phyloP scores from a whole-genome alignment of 2,113 vertebrate genomes.

The Steatornis caripensis region DNA sequence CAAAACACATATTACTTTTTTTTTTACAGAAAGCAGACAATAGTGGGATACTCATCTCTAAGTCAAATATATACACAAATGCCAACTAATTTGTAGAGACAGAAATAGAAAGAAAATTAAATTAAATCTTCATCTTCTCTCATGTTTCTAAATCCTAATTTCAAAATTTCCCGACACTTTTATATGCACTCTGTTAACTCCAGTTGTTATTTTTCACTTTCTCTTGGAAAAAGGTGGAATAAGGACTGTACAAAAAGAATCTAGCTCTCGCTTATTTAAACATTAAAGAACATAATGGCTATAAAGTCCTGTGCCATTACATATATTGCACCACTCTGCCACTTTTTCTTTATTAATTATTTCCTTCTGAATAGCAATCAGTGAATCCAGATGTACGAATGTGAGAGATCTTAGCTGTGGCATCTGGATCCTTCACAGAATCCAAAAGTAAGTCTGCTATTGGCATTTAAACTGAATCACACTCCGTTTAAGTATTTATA shows the following conservation, averaged over 20 bases:
- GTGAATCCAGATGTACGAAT: slow-evolving; percentile 39
- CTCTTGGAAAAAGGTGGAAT: not conserved
- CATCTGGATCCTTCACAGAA: slow-evolving; percentile 25
- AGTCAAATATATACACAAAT: not conserved
- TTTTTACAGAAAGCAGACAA: not conserved
- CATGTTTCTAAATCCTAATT: not conserved
- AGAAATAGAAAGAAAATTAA: not conserved
- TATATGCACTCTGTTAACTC: not conserved
- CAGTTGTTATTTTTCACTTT: slow-evolving; percentile 26
- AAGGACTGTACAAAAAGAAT: not conserved
- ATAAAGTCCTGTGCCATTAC: not conserved
- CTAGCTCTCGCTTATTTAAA: slow-evolving; percentile 6
- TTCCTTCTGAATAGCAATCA: slow-evolving; percentile 49
- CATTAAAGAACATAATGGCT: slow-evolving; percentile 13
- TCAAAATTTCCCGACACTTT: not conserved
- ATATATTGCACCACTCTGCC: slow-evolving; percentile 39
- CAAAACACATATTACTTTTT: not conserved
- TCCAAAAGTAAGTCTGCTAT: slow-evolving; percentile 46
- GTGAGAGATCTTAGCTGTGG: slow-evolving; percentile 34
- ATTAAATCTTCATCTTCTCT: not conserved
- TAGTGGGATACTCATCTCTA: not conserved
- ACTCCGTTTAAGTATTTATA: slow-evolving; percentile 1
- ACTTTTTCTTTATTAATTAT: slow-evolving; percentile 61
- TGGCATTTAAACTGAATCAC: slow-evolving; percentile 40
- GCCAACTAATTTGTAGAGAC: not conserved